A percentile compares a stretch with the other conserved stretches of the same genome.
Evolutionary conservation across 2,797 vertebrate species (phyloP).

Genomic region (Eospalax fontanierii): DNA sequence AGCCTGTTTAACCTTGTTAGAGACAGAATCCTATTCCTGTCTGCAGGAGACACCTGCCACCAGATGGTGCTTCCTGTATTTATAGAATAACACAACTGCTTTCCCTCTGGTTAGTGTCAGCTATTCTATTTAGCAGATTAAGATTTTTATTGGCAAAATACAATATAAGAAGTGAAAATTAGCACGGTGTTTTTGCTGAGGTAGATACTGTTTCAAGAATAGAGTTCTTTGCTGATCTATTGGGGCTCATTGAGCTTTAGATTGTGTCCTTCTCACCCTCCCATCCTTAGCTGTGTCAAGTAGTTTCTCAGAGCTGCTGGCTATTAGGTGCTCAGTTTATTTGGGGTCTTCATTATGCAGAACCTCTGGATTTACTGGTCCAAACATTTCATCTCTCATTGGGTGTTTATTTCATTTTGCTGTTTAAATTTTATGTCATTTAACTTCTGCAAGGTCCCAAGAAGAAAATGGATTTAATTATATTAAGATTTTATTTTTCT

Average conservation of each 20-base stretch:
- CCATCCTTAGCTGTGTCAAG: neutral
- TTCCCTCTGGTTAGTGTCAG: constrained; percentile 12
- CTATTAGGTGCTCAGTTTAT: constrained; percentile 15
- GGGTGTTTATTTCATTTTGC: constrained; percentile 13
- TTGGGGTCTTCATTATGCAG: neutral
- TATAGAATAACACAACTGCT: constrained; percentile 15
- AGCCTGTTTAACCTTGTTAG: neutral
- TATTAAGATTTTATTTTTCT: neutral
- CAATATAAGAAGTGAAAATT: constrained; percentile 35
- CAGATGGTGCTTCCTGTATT: constrained; percentile 71
- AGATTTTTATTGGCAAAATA: constrained; percentile 26
- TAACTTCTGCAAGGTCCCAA: neutral
- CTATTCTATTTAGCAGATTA: constrained; percentile 61
- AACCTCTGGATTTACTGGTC: neutral
- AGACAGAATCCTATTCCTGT: constrained; percentile 16
- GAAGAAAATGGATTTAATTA: constrained; percentile 17
- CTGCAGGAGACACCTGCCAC: constrained; percentile 55
- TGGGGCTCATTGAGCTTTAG: neutral
- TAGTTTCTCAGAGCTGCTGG: neutral
- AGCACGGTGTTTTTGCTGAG: constrained; percentile 27
- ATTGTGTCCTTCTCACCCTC: neutral
- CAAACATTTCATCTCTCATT: constrained; percentile 28
- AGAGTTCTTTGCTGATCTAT: constrained; percentile 20
- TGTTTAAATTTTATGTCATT: constrained; percentile 54
- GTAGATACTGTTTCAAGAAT: constrained; percentile 18